Base-by-base conservation (phyloP, 2,888 invertebrate species). In the Sympetrum striolatum region DNA sequence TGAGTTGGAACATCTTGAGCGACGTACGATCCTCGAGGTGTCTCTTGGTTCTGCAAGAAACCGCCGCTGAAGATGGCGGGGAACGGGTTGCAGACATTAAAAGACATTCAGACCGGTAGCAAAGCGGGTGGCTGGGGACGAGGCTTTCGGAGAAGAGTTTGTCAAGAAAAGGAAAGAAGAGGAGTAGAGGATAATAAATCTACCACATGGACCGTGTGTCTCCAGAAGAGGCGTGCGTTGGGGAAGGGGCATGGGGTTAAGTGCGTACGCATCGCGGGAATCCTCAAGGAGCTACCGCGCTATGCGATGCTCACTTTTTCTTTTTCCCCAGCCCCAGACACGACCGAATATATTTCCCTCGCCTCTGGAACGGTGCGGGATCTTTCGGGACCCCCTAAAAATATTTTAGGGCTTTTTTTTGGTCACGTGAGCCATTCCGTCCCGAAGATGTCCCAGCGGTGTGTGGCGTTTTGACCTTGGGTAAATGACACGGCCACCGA, bases 281-380 rank as follows among this genome's bases (percentile, higher is more conserved):
- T 82, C 82, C 58, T 82, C 82, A 58, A 64, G 86, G 60, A 86
- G 86, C 60, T 86, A 86, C 60, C 86, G 86, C 82, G 82, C 82
- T 35, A 22, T 58, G 10, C 14, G 82, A 82, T 35, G 53, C 60
- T 64, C 64, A 37, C 2, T 82, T 82, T 58, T n/a, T 86, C 37
- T 58, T 22, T 8, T 22, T 35, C 35, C 48, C 10, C 31, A n/a
- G 44, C 80, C 22, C 44, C 48, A 48, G 73, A 73, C 73, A 73
- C 73, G 14, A 31, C 73, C 73, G 73, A 73, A 73, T 73, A 73
- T 73, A 73, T 81, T n/a, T 44, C 48, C 25, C 48, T 37, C 35
- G 44, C 80, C 37, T 80, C 81, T 14, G 44, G 81, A 81, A 81
- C 48, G 48, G 73, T 73, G 73, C 73, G 73, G 73, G 73, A 73